Evolutionary conservation across 2,113 vertebrate species (phyloP).

Genomic region (Alectura lathami): DNA sequence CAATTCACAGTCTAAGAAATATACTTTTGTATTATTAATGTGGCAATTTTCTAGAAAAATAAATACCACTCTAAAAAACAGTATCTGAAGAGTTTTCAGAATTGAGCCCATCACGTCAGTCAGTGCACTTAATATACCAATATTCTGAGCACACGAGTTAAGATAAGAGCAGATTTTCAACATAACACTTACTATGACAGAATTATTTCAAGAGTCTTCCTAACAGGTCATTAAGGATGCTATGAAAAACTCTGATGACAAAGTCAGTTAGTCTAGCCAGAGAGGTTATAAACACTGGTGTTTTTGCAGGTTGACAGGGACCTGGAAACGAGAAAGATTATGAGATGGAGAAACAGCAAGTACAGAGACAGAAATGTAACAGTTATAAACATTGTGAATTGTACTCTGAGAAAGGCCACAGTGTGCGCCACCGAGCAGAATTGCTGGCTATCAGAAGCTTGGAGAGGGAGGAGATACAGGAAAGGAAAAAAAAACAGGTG

Average conservation of each 20-base stretch:
- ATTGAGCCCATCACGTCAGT: background rate
- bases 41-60: background rate
- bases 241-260: constrained; percentile 34
- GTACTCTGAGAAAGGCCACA: background rate
- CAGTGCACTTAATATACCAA: constrained; percentile 51
- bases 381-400: constrained; percentile 17
- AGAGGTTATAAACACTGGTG: constrained; percentile 38
- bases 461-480: background rate
- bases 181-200: constrained; percentile 39
- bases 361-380: constrained; percentile 8
- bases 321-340: constrained; percentile 27
- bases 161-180: constrained; percentile 42
- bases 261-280: background rate
- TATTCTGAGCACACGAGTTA: constrained; percentile 23
- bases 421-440: background rate
- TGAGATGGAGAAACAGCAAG: constrained; percentile 31
- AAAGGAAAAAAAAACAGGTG: background rate
- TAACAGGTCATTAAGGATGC: constrained; percentile 42
- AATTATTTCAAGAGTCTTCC: constrained; percentile 46
- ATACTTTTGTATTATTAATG: background rate
- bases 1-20: background rate
- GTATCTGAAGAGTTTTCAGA: background rate
- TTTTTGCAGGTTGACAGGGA: constrained; percentile 15
- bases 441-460: background rate
- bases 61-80: background rate